phyloP scores from a whole-genome alignment of 2,888 invertebrate species.

The Penaeus monodon region DNA sequence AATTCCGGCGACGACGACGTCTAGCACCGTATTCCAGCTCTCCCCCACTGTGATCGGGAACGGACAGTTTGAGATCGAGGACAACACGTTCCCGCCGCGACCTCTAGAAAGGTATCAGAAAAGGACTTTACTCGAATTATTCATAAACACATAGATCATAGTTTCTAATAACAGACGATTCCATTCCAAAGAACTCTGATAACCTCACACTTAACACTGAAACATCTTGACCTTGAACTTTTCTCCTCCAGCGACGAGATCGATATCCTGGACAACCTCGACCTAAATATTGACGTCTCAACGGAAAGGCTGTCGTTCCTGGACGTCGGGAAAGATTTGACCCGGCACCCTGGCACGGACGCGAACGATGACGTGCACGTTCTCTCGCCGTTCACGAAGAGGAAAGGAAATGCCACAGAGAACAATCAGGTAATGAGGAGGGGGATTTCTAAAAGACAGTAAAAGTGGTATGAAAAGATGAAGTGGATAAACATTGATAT shows the following conservation, averaged over 20 bases:
- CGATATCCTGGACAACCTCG: conserved; percentile 19
- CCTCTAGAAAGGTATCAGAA: no score
- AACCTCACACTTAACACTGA: no score
- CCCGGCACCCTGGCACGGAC: conserved; percentile 49
- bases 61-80: conserved; percentile 26
- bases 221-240: no score
- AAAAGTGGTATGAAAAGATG: no score
- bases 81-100: no score
- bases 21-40: conserved; percentile 43
- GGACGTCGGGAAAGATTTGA: conserved; percentile 20
- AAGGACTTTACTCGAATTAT: no score
- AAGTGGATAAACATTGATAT: no score
- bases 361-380: conserved; percentile 55
- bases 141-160: no score
- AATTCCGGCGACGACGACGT: conserved; percentile 28
- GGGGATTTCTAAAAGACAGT: neutral
- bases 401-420: conserved; percentile 55
- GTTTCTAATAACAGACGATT: no score
- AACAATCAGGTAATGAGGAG: conserved; percentile 26
- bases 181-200: no score
- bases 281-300: no score
- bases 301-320: neutral
- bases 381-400: conserved; percentile 49
- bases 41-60: conserved; percentile 14
- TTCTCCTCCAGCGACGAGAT: no score